Evolutionary conservation across 2,888 invertebrate genomes (phyloP).

Genomic region (Myathropa florea): DNA sequence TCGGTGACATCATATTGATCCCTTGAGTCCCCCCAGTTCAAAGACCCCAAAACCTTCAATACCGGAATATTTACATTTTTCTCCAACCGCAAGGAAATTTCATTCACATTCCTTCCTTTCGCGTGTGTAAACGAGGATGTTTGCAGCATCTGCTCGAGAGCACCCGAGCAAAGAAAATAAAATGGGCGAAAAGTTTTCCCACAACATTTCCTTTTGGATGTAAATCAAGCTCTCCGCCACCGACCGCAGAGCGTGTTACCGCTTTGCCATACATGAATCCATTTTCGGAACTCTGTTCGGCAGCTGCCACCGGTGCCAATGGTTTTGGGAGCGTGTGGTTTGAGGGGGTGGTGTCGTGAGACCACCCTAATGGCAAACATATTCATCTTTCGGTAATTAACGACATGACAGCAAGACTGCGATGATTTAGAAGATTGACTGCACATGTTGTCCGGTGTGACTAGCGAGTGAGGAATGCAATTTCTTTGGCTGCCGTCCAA

Average conservation of each 20-base stretch:
- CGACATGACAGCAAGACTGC: neutral
- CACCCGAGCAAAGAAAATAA: no score
- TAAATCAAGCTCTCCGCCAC: neutral
- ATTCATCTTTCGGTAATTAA: constrained; percentile 16
- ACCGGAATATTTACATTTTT: neutral
- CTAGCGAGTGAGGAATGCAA: neutral
- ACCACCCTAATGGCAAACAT: neutral
- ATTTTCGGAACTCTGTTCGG: neutral
- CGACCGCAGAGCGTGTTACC: neutral
- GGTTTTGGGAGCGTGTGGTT: neutral
- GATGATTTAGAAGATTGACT: constrained; percentile 3
- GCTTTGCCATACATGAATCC: neutral
- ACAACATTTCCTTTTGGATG: neutral
- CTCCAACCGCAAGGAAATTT: neutral
- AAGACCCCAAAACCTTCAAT: neutral
- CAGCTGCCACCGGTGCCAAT: neutral
- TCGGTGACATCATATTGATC: neutral
- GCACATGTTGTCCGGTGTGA: neutral
- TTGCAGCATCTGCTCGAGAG: no score
- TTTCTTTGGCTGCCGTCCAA: neutral
- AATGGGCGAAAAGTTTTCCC: neutral
- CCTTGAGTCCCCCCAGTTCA: neutral
- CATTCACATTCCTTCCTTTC: neutral
- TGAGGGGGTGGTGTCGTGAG: neutral
- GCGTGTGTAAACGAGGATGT: neutral